Evolutionary conservation across 2,888 invertebrate genomes (phyloP).

Genomic region (Drosophila falleni): DNA sequence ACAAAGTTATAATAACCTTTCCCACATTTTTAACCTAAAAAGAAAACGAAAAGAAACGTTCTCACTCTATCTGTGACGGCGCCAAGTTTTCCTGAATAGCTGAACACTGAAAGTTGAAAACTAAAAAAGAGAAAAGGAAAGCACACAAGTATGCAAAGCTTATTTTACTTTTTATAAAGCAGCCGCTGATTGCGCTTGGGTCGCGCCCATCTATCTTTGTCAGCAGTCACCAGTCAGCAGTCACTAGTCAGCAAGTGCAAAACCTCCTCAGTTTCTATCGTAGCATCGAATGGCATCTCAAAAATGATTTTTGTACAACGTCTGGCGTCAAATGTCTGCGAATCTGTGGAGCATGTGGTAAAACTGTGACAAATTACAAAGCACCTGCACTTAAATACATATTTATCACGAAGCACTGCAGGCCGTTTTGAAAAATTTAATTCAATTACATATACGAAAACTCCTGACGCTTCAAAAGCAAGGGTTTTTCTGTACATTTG

Average conservation of each 20-base stretch:
- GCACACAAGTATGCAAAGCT: slow-evolving; percentile 58
- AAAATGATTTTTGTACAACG: slow-evolving; percentile 49
- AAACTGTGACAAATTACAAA: slow-evolving; percentile 63
- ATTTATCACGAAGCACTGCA: slow-evolving; percentile 54
- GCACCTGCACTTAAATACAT: slow-evolving; percentile 66
- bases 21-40: not conserved
- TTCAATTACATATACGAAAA: slow-evolving; percentile 23
- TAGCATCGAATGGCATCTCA: slow-evolving; percentile 24
- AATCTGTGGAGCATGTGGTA: slow-evolving; percentile 13
- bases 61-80: slow-evolving; percentile 1
- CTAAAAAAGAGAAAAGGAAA: not conserved
- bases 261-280: not conserved
- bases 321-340: slow-evolving; percentile 46
- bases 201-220: slow-evolving; percentile 68
- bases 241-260: not conserved
- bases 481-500: slow-evolving; percentile 4
- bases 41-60: slow-evolving; percentile 10
- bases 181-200: slow-evolving; percentile 58
- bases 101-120: slow-evolving; percentile 1
- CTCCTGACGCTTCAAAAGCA: slow-evolving; percentile 6
- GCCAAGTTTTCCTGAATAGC: slow-evolving; percentile 15
- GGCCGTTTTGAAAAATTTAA: slow-evolving; percentile 38
- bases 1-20: not conserved
- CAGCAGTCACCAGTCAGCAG: slow-evolving; percentile 35
- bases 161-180: slow-evolving; percentile 62